Evolutionary conservation across 53 echinoderm and acorn worm species (phyloP).

Genomic region (Holothuria leucospilota): DNA sequence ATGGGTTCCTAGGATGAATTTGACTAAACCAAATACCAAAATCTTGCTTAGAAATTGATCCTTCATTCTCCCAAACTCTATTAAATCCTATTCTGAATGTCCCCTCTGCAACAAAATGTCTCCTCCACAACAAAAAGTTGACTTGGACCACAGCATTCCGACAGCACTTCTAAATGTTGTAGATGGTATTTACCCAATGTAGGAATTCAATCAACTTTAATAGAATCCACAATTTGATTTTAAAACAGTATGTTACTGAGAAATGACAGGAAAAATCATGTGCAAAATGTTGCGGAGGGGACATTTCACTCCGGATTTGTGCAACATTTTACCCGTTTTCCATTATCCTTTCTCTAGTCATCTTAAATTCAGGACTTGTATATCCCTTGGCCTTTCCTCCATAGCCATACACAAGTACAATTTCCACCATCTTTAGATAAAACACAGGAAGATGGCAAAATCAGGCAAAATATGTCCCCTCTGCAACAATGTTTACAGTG

Average conservation of each 20-base stretch:
- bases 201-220: background rate
- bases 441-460: background rate
- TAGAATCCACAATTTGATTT: background rate
- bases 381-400: no score
- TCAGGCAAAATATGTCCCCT: background rate
- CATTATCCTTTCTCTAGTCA: background rate
- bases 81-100: background rate
- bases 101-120: constrained; percentile 1
- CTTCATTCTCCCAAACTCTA: no score
- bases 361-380: no score
- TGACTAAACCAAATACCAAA: no score
- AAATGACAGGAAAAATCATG: no score
- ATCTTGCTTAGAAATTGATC: no score
- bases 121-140: constrained; percentile 1
- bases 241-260: background rate
- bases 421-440: background rate
- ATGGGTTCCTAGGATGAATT: no score
- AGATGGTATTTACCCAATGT: background rate
- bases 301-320: background rate
- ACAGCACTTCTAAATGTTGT: background rate
- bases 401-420: no score
- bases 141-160: background rate
- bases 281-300: background rate
- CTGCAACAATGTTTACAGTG: background rate
- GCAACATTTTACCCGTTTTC: background rate